Evolutionary conservation across 2,113 vertebrate genomes (phyloP), one percentile per base, ranked within the genome.

Genomic region (Macaca nemestrina): DNA sequence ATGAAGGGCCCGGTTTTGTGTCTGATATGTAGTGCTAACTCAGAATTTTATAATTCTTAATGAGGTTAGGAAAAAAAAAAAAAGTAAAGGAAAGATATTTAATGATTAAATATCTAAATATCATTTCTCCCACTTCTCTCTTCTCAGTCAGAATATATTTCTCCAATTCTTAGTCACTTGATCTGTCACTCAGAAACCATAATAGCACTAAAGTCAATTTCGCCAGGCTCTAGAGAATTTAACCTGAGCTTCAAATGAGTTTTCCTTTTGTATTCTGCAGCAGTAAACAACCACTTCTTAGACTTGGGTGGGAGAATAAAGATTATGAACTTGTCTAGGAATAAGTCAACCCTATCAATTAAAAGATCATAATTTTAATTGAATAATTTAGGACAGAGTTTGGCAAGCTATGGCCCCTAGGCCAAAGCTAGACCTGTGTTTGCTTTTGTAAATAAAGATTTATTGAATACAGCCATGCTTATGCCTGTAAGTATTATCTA

Each of bases 361-460:
- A 90, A 94, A 88, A 93, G 73, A 35, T 70, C 81, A 6, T 89
- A 22, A 67, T 78, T 18, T 40, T 91, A 87, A 83, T 30, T 92
- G n/a, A 92, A 43, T 88, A 90, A 68, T 75, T 93, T 50, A 84
- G 38, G 70, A 48, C 18, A 94, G 68, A 92, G 75, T 32, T 59
- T 85, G 85, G 59, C 20, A 84, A 88, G 59, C 72, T 73, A 3
- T 88, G 52, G 32, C 38, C 52, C 27, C 38, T 61, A 43, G n/a
- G 59, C 7, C 76, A 92, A 80, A 92, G 84, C 40, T 70, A 11
- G 75, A 35, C 61, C 52, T 94, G 14, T 80, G 38, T 57, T 78
- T 27, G 16, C n/a, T 96, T 80, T 84, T 93, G 25, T 88, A 75
- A 90, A 79, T 88, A 48, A 84, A 90, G 17, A 20, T 45, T 73